These are phyloP conservation scores for Theocolax elegans DNA, from an alignment of 1,140 invertebrate species.

Conservation along the genomic window DNA sequence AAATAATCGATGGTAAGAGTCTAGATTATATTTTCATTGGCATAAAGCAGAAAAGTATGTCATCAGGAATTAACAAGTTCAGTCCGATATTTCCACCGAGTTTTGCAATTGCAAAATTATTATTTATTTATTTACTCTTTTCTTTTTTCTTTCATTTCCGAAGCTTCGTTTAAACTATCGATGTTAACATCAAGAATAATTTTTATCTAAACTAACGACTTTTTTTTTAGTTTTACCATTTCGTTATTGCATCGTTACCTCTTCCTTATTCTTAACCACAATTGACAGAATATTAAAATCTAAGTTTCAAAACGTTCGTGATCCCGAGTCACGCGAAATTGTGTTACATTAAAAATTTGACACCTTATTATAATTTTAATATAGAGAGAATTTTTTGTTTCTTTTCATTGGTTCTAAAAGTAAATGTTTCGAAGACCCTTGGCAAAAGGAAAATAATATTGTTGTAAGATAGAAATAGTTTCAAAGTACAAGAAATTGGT, in stretches of 20 bases:
- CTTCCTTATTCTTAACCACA: not conserved
- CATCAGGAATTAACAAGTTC: conserved; percentile 5
- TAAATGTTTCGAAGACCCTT: not conserved
- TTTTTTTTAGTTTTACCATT: too few species aligned
- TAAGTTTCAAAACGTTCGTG: conserved; percentile 3
- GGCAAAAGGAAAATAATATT: too few species aligned
- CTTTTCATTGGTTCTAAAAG: conserved; percentile 7
- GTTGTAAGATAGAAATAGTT: conserved; percentile 12
- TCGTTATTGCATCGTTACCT: conserved; percentile 5
- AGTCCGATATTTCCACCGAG: conserved; percentile 3
- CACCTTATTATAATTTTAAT: conserved; percentile 7
- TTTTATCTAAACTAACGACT: conserved; percentile 1
- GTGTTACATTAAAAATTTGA: conserved; percentile 26
- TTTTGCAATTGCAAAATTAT: not conserved
- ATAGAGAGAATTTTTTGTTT: not conserved
- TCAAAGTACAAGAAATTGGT: conserved; percentile 20
- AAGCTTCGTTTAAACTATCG: not conserved
- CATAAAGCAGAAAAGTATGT: conserved; percentile 14
- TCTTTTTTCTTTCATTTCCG: too few species aligned
- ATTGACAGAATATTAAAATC: conserved; percentile 26
- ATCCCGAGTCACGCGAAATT: not conserved
- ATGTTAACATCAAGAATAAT: conserved; percentile 18
- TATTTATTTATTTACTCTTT: too few species aligned
- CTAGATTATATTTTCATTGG: conserved; percentile 23
- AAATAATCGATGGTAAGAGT: not conserved